phyloP scores from a whole-genome alignment of 2,113 vertebrate species.

The Phoxinus phoxinus region DNA sequence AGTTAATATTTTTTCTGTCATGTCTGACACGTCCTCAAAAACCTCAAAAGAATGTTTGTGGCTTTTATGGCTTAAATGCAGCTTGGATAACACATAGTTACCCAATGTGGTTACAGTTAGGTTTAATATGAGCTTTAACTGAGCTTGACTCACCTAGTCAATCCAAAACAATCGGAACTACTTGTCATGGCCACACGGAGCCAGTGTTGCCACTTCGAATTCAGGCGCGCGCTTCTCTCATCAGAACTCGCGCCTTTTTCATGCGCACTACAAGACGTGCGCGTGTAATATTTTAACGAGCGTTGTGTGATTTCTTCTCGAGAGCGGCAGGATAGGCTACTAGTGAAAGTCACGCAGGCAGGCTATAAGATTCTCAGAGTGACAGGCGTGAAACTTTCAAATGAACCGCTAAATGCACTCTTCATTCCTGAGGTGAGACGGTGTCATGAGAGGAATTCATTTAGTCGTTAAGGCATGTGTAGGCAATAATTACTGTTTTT shows the following conservation, averaged over 20 bases:
- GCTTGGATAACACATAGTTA: not conserved
- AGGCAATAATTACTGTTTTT: not conserved
- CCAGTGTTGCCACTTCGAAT: conserved; percentile 71
- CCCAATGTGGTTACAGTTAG: not conserved
- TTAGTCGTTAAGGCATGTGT: not conserved
- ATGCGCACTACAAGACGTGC: not conserved
- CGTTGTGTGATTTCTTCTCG: not conserved
- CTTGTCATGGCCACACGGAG: conserved; percentile 65
- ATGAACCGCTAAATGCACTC: not conserved
- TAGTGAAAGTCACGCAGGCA: not conserved
- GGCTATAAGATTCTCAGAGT: not conserved
- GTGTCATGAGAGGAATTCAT: not conserved
- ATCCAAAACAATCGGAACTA: not conserved
- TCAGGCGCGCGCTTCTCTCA: not conserved
- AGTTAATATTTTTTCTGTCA: not conserved
- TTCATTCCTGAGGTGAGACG: not conserved
- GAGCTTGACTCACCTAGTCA: not conserved
- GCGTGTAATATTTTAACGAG: not conserved
- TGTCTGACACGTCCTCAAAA: not conserved
- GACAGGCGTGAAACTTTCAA: not conserved
- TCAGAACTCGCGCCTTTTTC: not conserved
- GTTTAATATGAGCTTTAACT: not conserved
- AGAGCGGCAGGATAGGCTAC: not conserved
- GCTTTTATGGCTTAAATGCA: not conserved
- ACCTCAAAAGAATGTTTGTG: too few species aligned